A percentile compares a stretch with the other conserved stretches of the same genome.
Evolutionary conservation across 2,888 invertebrate species (phyloP).

Genomic region (Microctonus hyperodae): DNA sequence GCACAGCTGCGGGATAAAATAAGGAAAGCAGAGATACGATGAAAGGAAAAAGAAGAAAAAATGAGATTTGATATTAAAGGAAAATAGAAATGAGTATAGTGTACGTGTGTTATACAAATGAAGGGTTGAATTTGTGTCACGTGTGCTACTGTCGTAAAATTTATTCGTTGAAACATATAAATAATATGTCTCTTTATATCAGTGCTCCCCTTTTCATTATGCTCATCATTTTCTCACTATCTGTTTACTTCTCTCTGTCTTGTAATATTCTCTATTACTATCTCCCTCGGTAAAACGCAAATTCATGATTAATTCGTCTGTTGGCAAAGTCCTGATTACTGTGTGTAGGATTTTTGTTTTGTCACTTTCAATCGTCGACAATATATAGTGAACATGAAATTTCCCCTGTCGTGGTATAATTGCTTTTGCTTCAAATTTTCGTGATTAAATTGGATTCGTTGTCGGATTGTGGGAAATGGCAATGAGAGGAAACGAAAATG

Average conservation of each 20-base stretch:
- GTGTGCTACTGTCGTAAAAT: conserved; percentile 23
- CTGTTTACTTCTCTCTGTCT: neutral
- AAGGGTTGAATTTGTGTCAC: conserved; percentile 8
- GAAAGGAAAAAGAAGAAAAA: neutral
- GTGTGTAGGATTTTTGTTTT: conserved; percentile 16
- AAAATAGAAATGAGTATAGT: neutral
- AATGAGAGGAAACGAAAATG: too few species aligned
- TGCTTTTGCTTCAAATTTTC: neutral
- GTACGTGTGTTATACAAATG: neutral
- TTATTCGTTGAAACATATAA: conserved; percentile 33
- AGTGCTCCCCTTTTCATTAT: conserved; percentile 12
- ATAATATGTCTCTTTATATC: conserved; percentile 21
- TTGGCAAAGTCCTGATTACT: conserved; percentile 25
- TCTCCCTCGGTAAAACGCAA: neutral
- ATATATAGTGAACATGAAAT: conserved; percentile 5
- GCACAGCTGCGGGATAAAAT: too few species aligned
- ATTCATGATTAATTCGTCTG: conserved; percentile 32
- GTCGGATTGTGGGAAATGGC: too few species aligned
- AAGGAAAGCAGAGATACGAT: conserved; percentile 7
- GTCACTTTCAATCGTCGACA: conserved; percentile 1
- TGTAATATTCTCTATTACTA: neutral
- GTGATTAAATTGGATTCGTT: conserved; percentile 6
- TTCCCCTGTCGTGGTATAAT: neutral
- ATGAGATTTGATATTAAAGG: too few species aligned
- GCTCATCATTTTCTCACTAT: neutral